Evolutionary conservation across 2,888 invertebrate species (phyloP).

Genomic region (Cheilosia impressa): DNA sequence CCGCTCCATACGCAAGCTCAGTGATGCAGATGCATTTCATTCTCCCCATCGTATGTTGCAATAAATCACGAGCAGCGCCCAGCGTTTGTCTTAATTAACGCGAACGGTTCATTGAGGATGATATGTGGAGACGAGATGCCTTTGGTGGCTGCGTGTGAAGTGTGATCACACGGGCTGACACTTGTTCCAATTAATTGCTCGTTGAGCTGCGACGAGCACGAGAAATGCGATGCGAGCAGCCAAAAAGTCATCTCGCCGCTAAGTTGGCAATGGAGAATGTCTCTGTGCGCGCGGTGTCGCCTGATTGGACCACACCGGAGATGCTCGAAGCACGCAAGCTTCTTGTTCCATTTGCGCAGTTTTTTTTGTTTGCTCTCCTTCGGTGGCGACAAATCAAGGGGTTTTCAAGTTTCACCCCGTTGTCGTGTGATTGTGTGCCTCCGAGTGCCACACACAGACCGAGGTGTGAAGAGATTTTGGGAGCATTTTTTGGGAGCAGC

Average conservation of each 20-base stretch:
- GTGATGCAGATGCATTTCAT: conserved; percentile 71
- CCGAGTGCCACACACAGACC: conserved; percentile 66
- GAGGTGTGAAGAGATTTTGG: conserved; percentile 63
- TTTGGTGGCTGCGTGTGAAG: conserved; percentile 39
- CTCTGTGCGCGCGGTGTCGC: conserved; percentile 36
- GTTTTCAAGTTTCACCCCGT: conserved; percentile 34
- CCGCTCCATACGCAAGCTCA: conserved; percentile 68
- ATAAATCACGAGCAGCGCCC: conserved; percentile 72
- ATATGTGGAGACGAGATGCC: conserved; percentile 64
- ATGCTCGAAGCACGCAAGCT: conserved; percentile 47
- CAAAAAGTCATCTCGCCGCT: conserved; percentile 59
- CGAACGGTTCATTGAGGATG: conserved; percentile 72
- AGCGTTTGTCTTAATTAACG: conserved; percentile 75
- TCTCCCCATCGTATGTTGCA: conserved; percentile 54
- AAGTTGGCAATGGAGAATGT: conserved; percentile 65
- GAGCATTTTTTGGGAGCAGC: conserved; percentile 33
- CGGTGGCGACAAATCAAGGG: conserved; percentile 54
- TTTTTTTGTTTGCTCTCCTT: conserved; percentile 1
- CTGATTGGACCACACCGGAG: conserved; percentile 74
- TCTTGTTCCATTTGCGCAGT: background rate
- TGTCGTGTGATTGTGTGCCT: conserved; percentile 18
- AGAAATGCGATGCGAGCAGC: conserved; percentile 35
- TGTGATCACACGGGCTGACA: conserved; percentile 72
- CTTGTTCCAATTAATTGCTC: conserved; percentile 74
- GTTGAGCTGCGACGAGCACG: conserved; percentile 16